Evolutionary conservation across 1,140 invertebrate species (phyloP), one percentile per base, ranked within the genome.

Genomic region (Drosophila kanapiae): DNA sequence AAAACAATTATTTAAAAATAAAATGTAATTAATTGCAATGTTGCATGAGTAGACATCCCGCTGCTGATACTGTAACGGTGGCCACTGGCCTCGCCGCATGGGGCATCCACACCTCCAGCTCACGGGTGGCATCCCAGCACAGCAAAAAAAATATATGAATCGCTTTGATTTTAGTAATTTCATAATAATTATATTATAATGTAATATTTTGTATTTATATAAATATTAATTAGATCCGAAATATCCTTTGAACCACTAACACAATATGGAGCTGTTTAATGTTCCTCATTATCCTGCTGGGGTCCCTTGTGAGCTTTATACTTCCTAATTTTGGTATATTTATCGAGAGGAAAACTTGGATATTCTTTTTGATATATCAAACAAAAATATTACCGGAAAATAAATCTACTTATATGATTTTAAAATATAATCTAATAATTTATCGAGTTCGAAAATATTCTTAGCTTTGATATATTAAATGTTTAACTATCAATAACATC

Each of bases 1-100:
- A 87, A 87, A 88, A 88, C 85, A 90, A 88, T 87, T 87, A 84
- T 87, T 88, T 84, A 80, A 90, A 87, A 87, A 87, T 87, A 87
- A 87, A 88, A 88, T 80, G 84, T 87, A 87, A 87, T 87, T 87
- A 87, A 87, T 87, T 84, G 84, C 84, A 87, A 87, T 87, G 81
- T 87, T 87, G 84, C 84, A 87, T 87, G 84, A 87, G 84, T 88
- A 78, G 77, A 84, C 80, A 84, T 63, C 80, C 75, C 64, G 54
- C 43, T 78, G 68, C 64, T 83, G 75, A 78, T 80, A 80, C 58
- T 80, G 77, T 84, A 87, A 87, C 84, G 83, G 83, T 87, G 83
- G 85, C 83, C 83, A 88, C 72, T 88, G 84, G 84, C 83, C 83
- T 84, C 83, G 60, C 75, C 74, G 35, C 82, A 67, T 65, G 80